Evolutionary conservation across 1,140 invertebrate species (phyloP), one percentile per base, ranked within the genome.

Genomic region (Dufourea novaeangliae): DNA sequence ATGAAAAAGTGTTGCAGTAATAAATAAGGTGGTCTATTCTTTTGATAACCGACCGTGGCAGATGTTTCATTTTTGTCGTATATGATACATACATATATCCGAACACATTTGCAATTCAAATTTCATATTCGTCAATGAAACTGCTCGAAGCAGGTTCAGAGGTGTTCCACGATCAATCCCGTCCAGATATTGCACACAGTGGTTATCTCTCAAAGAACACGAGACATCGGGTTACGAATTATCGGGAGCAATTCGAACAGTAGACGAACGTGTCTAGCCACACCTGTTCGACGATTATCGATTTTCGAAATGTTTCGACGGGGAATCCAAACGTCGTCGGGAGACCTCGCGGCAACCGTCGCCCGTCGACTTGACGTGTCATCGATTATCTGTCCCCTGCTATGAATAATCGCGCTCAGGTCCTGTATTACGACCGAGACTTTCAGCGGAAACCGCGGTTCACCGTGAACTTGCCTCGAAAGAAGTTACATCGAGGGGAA

Each of bases 361-460:
- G 70, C 82, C 78, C 66, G 82, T 80, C 79, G 71, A 78, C 69
- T 66, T 81, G 82, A 85, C 82, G 82, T 80, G 41, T 81, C 84
- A 85, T 85, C 79, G 83, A 85, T 85, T 85, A 85, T 85, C 71
- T 79, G 83, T 84, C 82, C 80, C 70, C 37, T 64, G 70, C 78
- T 85, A 87, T 90, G 88, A 89, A 90, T 89, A 89, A 90, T 90
- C 87, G 85, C 87, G 78, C 72, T 54, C 72, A 84, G 84, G 62
- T 84, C 78, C 59, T 80, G 66, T 74, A 81, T 74, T 78, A 84
- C 63, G 78, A 50, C 70, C 54, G 54, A 81, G 79, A 85, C 83
- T 84, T 85, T 81, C 61, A 66, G 27, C 82, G 82, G 70, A 80
- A 84, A 68, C 57, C 74, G 56, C 52, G 63, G 68, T 70, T 80